Percentiles rank a stretch among this genome's conserved stretches.
phyloP scores from a whole-genome alignment of 2,888 invertebrate genomes.

The Caenorhabditis uteleia region DNA sequence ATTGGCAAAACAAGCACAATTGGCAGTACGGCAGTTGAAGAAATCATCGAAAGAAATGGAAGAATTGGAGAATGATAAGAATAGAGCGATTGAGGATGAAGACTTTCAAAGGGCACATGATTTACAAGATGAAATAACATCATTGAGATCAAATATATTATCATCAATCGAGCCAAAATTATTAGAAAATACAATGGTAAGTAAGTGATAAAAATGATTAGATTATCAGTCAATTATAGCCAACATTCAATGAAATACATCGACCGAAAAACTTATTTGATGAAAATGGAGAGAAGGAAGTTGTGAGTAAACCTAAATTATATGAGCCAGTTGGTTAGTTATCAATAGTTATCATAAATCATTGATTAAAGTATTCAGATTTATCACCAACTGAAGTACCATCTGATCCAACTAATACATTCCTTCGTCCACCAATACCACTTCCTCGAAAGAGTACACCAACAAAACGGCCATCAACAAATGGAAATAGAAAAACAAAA shows the following conservation, averaged over 20 bases:
- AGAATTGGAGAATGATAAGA: slow-evolving; percentile 52
- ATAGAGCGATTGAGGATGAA: slow-evolving; percentile 32
- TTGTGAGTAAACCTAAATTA: slow-evolving; percentile 29
- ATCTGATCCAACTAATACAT: slow-evolving; percentile 26
- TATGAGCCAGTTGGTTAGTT: slow-evolving; percentile 41
- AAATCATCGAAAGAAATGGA: slow-evolving; percentile 50
- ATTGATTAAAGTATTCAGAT: slow-evolving; percentile 28
- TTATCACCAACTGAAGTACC: slow-evolving; percentile 38
- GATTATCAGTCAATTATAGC: slow-evolving; percentile 2
- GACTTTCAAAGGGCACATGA: slow-evolving; percentile 61
- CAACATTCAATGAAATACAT: slow-evolving; percentile 30
- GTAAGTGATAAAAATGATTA: neutral
- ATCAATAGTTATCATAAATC: neutral
- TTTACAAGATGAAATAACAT: slow-evolving; percentile 54
- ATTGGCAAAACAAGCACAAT: slow-evolving; percentile 53
- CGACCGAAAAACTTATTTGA: slow-evolving; percentile 35
- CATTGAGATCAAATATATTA: slow-evolving; percentile 47
- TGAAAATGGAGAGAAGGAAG: slow-evolving; percentile 7
- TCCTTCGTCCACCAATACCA: slow-evolving; percentile 34
- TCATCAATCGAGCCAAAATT: slow-evolving; percentile 44
- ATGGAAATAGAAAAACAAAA: slow-evolving; percentile 11
- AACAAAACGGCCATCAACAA: slow-evolving; percentile 20
- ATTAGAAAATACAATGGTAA: slow-evolving; percentile 40
- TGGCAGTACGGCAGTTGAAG: slow-evolving; percentile 38
- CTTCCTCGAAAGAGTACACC: slow-evolving; percentile 12